Evolutionary conservation across 2,888 invertebrate species (phyloP).

Genomic region (Xestia sexstrigata): DNA sequence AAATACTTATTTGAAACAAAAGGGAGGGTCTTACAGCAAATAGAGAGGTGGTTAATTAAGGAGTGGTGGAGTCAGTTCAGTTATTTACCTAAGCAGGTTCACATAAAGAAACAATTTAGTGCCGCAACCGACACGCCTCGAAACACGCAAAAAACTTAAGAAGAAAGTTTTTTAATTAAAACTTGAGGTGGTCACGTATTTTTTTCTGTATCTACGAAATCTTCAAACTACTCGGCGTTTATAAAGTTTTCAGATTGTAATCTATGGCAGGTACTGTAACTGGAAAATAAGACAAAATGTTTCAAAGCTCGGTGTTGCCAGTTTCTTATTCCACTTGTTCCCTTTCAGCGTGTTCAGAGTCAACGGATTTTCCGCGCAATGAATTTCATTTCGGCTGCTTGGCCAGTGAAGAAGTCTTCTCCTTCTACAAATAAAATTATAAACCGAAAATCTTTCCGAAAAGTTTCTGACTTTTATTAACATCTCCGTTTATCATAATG

Average conservation of each 20-base stretch:
- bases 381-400: conserved; percentile 38
- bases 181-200: conserved; percentile 62
- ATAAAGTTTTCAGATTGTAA: conserved; percentile 55
- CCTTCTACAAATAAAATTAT: conserved; percentile 17
- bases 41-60: conserved; percentile 41
- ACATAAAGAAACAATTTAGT: conserved; percentile 56
- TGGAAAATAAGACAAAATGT: conserved; percentile 42
- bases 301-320: conserved; percentile 8
- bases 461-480: background rate
- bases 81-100: conserved; percentile 48
- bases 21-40: conserved; percentile 23
- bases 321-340: conserved; percentile 31
- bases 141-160: conserved; percentile 53
- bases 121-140: conserved; percentile 38
- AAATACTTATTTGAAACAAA: conserved; percentile 37
- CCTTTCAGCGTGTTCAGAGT: conserved; percentile 22
- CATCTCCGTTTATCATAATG: background rate
- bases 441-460: conserved; percentile 1
- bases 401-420: conserved; percentile 20
- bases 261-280: conserved; percentile 47
- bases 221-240: conserved; percentile 50
- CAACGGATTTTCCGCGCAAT: conserved; percentile 29
- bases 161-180: conserved; percentile 66
- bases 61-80: conserved; percentile 18
- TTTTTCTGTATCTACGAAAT: conserved; percentile 57